phyloP scores from a whole-genome alignment of 2,113 vertebrate species.

The Chaetura pelagica region DNA sequence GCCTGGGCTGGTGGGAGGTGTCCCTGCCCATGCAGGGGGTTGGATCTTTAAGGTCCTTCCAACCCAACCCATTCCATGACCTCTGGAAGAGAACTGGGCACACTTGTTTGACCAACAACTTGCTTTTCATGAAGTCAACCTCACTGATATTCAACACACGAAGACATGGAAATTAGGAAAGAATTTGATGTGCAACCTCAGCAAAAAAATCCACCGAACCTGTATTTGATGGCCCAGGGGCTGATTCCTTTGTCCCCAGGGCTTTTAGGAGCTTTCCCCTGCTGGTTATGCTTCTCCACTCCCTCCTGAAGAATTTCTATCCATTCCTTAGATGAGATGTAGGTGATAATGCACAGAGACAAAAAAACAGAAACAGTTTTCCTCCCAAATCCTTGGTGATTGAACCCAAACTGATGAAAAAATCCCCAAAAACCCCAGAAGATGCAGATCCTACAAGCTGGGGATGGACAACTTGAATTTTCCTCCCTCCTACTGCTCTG shows the following conservation, averaged over 20 bases:
- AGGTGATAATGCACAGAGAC: accelerated
- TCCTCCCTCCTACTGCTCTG: accelerated
- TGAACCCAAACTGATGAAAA: accelerated
- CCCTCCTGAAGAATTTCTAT: neutral
- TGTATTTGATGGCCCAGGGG: neutral
- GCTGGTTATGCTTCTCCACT: neutral
- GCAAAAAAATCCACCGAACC: neutral
- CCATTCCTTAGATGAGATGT: neutral
- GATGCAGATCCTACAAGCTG: neutral
- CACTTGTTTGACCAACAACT: accelerated
- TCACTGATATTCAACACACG: accelerated
- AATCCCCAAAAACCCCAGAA: accelerated
- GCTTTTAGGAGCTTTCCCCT: neutral
- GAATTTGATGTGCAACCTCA: accelerated
- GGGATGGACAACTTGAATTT: neutral
- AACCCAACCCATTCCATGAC: neutral
- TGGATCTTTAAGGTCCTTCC: too few species aligned
- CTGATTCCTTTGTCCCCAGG: accelerated
- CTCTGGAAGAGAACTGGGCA: neutral
- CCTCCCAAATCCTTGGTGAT: accelerated
- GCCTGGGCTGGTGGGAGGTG: too few species aligned
- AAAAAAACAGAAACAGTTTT: accelerated
- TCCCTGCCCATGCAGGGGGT: too few species aligned
- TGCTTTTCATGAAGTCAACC: accelerated
- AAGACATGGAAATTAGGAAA: neutral